Base-by-base conservation (phyloP, 2,113 vertebrate genomes). In the Acrocephalus arundinaceus region DNA sequence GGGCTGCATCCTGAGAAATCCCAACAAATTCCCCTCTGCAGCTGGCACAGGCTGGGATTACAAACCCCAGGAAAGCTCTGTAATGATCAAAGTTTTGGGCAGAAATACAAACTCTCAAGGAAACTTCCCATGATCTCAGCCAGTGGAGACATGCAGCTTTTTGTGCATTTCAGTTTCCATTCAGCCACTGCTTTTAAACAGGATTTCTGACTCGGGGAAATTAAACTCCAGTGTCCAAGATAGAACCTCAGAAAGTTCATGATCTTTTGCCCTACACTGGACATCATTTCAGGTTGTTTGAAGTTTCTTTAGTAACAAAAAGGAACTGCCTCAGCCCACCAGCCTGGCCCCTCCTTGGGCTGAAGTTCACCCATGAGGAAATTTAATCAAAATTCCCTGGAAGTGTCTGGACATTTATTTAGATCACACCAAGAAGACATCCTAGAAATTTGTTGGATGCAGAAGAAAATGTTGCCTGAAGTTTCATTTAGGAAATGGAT, bases 311-410 rank as follows among this genome's bases (percentile, higher is more conserved):
- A 13, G 10, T 12, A 35, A 25, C 16, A 63, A 6, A 35, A 59
- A 28, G 16, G 16, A 85, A 15, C 24, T 0, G 0, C n/a, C 18
- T 62, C 61, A 66, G 13, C 27, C 41, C 2, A 0, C 0, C 2
- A 78, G 25, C 30, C 23, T 52, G 12, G 5, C 11, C 3, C 6
- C 22, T 1, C 1, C 30, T 51, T 3, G 3, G 1, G 1, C 11
- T 22, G 24, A 41, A 46, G 5, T 19, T 93, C 33, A 31, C 8
- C 23, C 2, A 0, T 10, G 25, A n/a, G 35, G 35, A 79, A 90
- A 57, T 45, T 10, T 11, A 55, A 37, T 45, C 25, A 25, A 5
- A 49, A 35, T 12, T 88, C 16, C 13, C 43, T 76, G 35, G 9
- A 76, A 48, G 2, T 7, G 9, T 70, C 16, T 72, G 46, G 43